phyloP scores from a whole-genome alignment of 2,888 invertebrate species.

The Acleris sparsana region DNA sequence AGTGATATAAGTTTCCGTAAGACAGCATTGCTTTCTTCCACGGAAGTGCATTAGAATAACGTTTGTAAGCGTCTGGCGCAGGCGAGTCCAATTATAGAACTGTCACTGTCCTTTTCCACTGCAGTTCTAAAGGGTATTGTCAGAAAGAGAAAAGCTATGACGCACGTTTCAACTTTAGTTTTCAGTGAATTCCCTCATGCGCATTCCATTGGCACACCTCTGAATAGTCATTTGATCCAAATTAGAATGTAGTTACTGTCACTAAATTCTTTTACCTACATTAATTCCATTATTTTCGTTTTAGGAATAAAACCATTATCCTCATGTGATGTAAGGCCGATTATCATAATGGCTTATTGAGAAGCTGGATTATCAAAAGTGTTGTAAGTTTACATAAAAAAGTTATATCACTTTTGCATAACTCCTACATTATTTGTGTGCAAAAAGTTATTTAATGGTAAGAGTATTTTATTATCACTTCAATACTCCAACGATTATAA shows the following conservation, averaged over 20 bases:
- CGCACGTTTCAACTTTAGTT: constrained; percentile 6
- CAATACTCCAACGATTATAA: too few species aligned
- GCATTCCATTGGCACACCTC: constrained; percentile 10
- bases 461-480: too few species aligned
- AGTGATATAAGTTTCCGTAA: background rate
- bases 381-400: too few species aligned
- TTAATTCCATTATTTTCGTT: background rate
- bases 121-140: background rate
- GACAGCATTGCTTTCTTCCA: background rate
- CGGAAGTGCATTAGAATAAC: constrained; percentile 5
- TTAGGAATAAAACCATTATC: too few species aligned
- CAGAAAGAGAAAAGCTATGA: constrained; percentile 10
- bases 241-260: background rate
- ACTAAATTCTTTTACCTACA: background rate
- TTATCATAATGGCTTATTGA: too few species aligned
- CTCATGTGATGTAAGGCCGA: too few species aligned
- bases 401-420: too few species aligned
- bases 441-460: too few species aligned
- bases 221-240: background rate
- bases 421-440: too few species aligned
- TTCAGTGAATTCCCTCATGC: constrained; percentile 9
- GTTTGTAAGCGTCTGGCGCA: constrained; percentile 16
- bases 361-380: too few species aligned
- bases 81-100: constrained; percentile 16
- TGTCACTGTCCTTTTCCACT: constrained; percentile 11